Conservation (phyloP, 1,140 invertebrate genomes). For the Formica selysi region DNA sequence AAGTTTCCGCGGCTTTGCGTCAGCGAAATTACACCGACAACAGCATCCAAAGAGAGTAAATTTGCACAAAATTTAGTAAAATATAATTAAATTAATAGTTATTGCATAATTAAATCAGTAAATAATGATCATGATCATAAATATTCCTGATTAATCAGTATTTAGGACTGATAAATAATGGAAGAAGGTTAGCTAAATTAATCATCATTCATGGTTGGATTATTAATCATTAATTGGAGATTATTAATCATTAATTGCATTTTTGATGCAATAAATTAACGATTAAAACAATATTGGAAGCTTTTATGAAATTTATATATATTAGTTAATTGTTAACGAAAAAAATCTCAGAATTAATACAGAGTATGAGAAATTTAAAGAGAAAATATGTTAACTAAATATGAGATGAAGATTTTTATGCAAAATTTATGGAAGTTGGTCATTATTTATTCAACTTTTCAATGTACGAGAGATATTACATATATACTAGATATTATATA, state of each 20-base stretch:
- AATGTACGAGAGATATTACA: constrained; percentile 21
- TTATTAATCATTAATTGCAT: constrained; percentile 11
- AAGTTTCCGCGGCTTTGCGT: constrained; percentile 44
- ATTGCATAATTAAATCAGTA: background rate
- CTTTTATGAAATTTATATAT: background rate
- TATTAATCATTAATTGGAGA: background rate
- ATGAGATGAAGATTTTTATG: constrained; percentile 1
- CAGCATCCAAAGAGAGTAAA: background rate
- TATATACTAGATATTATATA: background rate
- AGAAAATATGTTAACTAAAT: background rate
- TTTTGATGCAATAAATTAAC: constrained; percentile 6
- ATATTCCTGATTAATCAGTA: constrained; percentile 12
- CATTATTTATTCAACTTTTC: constrained; percentile 18
- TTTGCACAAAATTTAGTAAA: background rate
- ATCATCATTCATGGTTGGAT: background rate
- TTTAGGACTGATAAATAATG: constrained; percentile 34
- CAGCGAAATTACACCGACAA: background rate
- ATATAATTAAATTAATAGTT: constrained; percentile 11
- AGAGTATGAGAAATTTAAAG: background rate
- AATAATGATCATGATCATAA: background rate
- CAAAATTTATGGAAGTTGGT: background rate
- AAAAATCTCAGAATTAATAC: background rate
- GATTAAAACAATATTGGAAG: background rate
- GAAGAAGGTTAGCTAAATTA: background rate
- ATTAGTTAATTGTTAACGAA: background rate